Evolutionary conservation across 2,113 vertebrate species (phyloP).

Genomic region (Papio anubis): DNA sequence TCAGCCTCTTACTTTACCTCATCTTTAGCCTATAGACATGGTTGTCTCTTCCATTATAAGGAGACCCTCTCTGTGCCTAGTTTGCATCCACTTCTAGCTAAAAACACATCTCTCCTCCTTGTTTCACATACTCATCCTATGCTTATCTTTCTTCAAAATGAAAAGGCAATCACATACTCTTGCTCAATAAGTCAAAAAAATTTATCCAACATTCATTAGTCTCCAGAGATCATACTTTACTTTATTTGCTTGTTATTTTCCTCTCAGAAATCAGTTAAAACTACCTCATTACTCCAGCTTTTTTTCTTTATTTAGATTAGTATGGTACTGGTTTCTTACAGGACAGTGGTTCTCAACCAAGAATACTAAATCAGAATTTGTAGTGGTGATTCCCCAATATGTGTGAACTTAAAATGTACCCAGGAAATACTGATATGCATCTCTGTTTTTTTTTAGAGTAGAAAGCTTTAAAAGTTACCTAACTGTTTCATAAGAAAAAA

Average conservation of each 20-base stretch:
- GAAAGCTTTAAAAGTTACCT: not conserved
- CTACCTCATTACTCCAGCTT: not conserved
- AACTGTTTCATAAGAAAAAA: not conserved
- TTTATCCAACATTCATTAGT: not conserved
- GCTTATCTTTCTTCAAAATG: not conserved
- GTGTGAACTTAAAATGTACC: not conserved
- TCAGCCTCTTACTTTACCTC: not conserved
- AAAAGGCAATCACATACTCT: not conserved
- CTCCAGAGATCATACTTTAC: not conserved
- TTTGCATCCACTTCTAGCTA: not conserved
- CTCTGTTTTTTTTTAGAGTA: no score
- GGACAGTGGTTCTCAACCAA: not conserved
- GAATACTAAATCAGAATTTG: not conserved
- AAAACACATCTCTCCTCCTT: not conserved
- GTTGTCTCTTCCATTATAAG: not conserved
- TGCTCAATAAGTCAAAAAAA: not conserved
- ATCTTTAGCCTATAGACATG: not conserved
- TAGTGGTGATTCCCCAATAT: not conserved
- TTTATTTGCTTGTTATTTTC: not conserved
- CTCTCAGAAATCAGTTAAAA: not conserved
- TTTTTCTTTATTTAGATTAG: not conserved
- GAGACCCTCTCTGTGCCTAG: not conserved
- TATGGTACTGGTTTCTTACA: not conserved
- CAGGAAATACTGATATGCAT: not conserved
- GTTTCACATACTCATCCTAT: not conserved